Base-by-base conservation (phyloP, 1,140 invertebrate species). In the Drosophila funebris region DNA sequence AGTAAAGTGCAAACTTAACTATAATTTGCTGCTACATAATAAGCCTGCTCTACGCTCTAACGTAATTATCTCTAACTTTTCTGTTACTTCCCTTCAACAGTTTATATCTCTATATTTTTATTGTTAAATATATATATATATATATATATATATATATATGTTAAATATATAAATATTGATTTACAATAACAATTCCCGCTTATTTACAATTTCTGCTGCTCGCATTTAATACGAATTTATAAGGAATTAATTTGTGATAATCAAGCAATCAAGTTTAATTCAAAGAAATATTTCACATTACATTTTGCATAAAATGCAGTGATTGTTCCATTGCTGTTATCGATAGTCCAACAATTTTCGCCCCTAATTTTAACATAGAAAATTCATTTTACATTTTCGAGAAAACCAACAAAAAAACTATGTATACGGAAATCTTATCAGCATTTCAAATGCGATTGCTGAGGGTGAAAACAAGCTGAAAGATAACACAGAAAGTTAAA, bases 401-500 rank as follows among this genome's bases (percentile, higher is more conserved):
- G 22, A 27, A 31, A 20, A 24, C 36, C 24, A 46, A 16, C 13
- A 41, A 6, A 50, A 52, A 3, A 1, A 16, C 4, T n/a, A 31
- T n/a, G n/a, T n/a, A n/a, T n/a, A n/a, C n/a, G 3, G 14, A 8
- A 20, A 61, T 3, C 9, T 61, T 61, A 52, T 68, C 56, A 60
- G 54, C 13, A 24, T 14, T 31, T n/a, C n/a, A 2, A 8, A 37
- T 24, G 11, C 14, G 39, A 58, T n/a, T 11, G 24, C 9, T 27
- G 1, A 27, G 27, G 0, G 5, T 8, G 29, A 33, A 33, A 8
- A 11, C 1, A 33, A 33, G n/a, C 3, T 3, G 9, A 27, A 69
- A 70, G 67, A 70, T 70, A 70, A 70, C 29, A 43, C 16, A 20
- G 18, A 46, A 39, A 66, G 27, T 27, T 14, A 41, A 16, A 31